Base-by-base conservation (phyloP, 2,888 invertebrate genomes). In the Cheilosia urbana region DNA sequence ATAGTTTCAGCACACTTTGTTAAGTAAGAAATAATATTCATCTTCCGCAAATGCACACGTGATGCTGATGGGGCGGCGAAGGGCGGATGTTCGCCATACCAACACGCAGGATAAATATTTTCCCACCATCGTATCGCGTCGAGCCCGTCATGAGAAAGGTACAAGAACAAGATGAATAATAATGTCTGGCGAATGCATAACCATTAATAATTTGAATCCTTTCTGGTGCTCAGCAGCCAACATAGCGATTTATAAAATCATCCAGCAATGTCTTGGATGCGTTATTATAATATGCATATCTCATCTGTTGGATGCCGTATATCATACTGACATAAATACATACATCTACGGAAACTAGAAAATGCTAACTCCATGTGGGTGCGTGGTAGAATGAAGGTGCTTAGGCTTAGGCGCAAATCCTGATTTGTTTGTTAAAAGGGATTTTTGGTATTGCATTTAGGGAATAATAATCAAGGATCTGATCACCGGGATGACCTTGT, bases 21-120 rank as follows among this genome's bases (percentile, higher is more conserved):
- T 80, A 85, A 85, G 84, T 80, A 79, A 80, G 84, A 85, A 80
- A 85, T 80, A 80, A 85, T 85, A 85, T 76, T 82, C 71, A 71
- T 58, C 58, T 21, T 63, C 42, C 40, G 24, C 49, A 17, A 45
- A 58, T 69, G 69, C 68, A 80, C 55, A 79, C 72, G 57, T 21
- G 72, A 19, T 45, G 58, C 40, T 17, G 17, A 13, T 65, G 58
- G 53, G 63, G 27, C 21, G 60, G 37, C 19, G 60, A 27, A 45
- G 66, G 51, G 51, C 47, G 37, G 21, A 24, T 21, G 15, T 24
- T 37, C 37, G 11, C 37, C 37, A 13, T 13, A 30, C 30, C 21
- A 19, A 7, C 13, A 40, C 40, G n/a, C 24, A 49, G 15, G 45
- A 30, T 65, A 53, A 42, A 30, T 45, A 37, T 58, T 66, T 30